A percentile compares a stretch with the other conserved stretches of the same genome.
Evolutionary conservation across 2,888 invertebrate genomes (phyloP).

Genomic region (Cephonodes hylas): DNA sequence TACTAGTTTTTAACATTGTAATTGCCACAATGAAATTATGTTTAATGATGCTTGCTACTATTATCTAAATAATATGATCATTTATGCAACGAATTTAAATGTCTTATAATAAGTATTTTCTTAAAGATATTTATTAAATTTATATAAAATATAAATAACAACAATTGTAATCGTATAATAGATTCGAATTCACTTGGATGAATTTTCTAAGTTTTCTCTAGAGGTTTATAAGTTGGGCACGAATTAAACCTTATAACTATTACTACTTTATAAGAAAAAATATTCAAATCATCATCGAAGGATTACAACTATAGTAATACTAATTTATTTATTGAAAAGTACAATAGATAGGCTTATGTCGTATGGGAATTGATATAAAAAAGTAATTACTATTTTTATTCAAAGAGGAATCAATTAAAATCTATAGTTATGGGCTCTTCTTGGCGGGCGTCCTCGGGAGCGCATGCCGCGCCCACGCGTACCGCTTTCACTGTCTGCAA

Average conservation of each 20-base stretch:
- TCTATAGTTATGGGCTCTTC: slow-evolving; percentile 63
- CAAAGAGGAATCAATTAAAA: slow-evolving; percentile 41
- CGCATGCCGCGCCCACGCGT: slow-evolving; percentile 68
- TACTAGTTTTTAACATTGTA: too few relatives aligned
- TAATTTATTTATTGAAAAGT: not conserved
- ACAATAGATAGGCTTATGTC: not conserved
- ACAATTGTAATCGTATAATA: not conserved
- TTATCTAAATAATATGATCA: too few relatives aligned
- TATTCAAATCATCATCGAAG: not conserved
- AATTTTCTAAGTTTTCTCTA: not conserved
- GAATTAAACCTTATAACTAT: not conserved
- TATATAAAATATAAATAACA: not conserved
- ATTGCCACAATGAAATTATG: too few relatives aligned
- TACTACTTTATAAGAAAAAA: not conserved
- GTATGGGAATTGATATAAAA: not conserved
- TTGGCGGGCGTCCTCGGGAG: slow-evolving; percentile 59
- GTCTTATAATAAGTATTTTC: too few relatives aligned
- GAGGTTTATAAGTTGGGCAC: not conserved
- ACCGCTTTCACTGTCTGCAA: slow-evolving; percentile 71
- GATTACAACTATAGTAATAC: not conserved
- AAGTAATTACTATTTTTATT: slow-evolving; percentile 11
- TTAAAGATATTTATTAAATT: not conserved
- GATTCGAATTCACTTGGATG: not conserved
- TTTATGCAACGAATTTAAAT: too few relatives aligned
- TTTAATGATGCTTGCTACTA: too few relatives aligned